Percentiles rank a stretch among this genome's conserved stretches.
Evolutionary conservation across 1,140 invertebrate genomes (phyloP).

Genomic region (Acyrthosiphon pisum): DNA sequence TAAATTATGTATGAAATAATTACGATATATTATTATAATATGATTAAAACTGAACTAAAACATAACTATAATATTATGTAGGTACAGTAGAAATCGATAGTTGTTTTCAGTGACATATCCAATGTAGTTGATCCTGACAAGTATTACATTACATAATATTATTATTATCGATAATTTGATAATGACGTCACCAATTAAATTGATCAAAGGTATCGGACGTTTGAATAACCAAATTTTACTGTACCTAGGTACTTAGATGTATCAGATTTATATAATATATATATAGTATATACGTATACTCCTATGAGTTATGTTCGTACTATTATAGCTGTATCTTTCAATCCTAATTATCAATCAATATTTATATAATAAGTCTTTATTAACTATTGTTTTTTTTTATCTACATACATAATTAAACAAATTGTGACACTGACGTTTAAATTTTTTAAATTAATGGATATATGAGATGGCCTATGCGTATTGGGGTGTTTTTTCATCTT

Average conservation of each 20-base stretch:
- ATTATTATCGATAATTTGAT: background rate
- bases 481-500: conserved; percentile 44
- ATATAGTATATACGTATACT: background rate
- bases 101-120: background rate
- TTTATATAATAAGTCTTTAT: background rate
- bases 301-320: background rate
- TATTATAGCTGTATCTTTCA: background rate
- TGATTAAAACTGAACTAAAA: background rate
- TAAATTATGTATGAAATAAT: background rate
- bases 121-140: background rate
- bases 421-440: background rate
- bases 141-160: background rate
- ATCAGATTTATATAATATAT: background rate
- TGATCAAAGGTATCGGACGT: background rate
- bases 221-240: background rate
- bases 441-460: conserved; percentile 23
- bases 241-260: background rate
- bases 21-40: background rate
- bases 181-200: background rate
- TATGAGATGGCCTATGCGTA: background rate
- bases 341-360: background rate
- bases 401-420: background rate
- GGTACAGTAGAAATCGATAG: background rate
- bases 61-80: too few species aligned
- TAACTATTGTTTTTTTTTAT: background rate